Evolutionary conservation across 2,113 vertebrate genomes (phyloP).

Genomic region (Prietella phreatophila): DNA sequence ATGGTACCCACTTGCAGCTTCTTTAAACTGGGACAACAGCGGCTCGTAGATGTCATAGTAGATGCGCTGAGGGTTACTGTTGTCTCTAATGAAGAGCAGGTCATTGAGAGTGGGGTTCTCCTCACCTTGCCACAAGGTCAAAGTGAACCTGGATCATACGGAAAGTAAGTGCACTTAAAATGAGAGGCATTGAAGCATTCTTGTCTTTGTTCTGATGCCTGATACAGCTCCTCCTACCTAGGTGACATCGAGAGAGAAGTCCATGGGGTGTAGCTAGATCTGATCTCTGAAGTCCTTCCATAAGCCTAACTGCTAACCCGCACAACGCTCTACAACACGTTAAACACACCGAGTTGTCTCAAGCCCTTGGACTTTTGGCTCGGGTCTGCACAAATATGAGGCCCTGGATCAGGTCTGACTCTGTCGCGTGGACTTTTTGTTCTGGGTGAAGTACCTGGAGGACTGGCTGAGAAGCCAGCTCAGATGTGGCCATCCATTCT

Average conservation of each 20-base stretch:
- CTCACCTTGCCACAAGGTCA: slow-evolving; percentile 81
- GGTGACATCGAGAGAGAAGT: not conserved
- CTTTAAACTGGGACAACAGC: slow-evolving; percentile 75
- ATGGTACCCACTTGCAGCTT: slow-evolving; percentile 69
- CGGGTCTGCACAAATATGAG: not conserved
- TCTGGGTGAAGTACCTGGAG: slow-evolving; percentile 66
- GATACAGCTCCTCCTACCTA: not conserved
- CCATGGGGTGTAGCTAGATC: not conserved
- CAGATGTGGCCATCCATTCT: slow-evolving; percentile 76
- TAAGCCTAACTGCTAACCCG: not conserved
- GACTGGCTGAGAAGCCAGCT: slow-evolving; percentile 82
- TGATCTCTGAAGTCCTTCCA: not conserved
- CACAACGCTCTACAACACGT: not conserved
- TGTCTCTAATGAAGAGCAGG: slow-evolving; percentile 81
- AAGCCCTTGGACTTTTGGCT: not conserved
- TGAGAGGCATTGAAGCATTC: not conserved
- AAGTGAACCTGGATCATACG: slow-evolving; percentile 72
- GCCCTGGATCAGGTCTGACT: not conserved
- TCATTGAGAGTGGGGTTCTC: slow-evolving; percentile 72
- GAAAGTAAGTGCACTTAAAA: not conserved
- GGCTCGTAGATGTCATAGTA: slow-evolving; percentile 86
- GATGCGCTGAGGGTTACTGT: slow-evolving; percentile 70
- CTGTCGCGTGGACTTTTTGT: not conserved
- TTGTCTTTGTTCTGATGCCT: not conserved
- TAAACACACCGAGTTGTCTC: not conserved